Evolutionary conservation across 1,140 invertebrate species (phyloP), one percentile per base, ranked within the genome.

Genomic region (Lepidostoma basale): DNA sequence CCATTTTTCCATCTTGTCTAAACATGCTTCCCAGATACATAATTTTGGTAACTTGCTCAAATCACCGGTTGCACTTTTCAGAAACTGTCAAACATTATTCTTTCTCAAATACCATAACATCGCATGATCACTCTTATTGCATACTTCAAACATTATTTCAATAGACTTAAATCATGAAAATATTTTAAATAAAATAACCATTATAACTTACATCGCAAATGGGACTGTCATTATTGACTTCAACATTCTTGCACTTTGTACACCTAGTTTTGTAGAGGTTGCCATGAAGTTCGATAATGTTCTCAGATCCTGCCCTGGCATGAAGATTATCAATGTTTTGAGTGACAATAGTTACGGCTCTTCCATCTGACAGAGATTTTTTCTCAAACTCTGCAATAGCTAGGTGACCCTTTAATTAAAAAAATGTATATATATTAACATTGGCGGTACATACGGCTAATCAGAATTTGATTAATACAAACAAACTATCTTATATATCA

Each of bases 251-350:
- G 78, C 95, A 97, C 76, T 89, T 88, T 0, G 86, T 89, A 75
- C 95, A 97, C 58, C 87, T 84, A n/a, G 92, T 93, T 82, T 89
- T 91, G 73, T 89, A 95, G 6, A 96, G 80, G 68, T 90, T 92
- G 18, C 89, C 96, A 84, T 98, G 96, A n/a, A 98, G 84, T 79
- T 98, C 95, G 10, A 95, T 83, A 2, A 97, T 79, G 74, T 92
- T 88, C 69, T 87, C 81, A 14, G 92, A 90, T 2, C 95, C 95
- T 14, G 95, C 95, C 77, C 85, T 87, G 63, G 83, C 83, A 84
- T 98, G 95, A 10, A 98, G 81, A 44, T 90, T 90, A 83, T 98
- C 96, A 47, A 98, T 92, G 86, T 98, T 98, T 81, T 98, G 95
- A 1, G 96, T 98, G 30, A 98, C 88, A 1, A 96, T 83, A 28